A percentile compares a stretch with the other conserved stretches of the same genome.
Evolutionary conservation across 2,888 invertebrate genomes (phyloP).

Genomic region (Eledona agricola): DNA sequence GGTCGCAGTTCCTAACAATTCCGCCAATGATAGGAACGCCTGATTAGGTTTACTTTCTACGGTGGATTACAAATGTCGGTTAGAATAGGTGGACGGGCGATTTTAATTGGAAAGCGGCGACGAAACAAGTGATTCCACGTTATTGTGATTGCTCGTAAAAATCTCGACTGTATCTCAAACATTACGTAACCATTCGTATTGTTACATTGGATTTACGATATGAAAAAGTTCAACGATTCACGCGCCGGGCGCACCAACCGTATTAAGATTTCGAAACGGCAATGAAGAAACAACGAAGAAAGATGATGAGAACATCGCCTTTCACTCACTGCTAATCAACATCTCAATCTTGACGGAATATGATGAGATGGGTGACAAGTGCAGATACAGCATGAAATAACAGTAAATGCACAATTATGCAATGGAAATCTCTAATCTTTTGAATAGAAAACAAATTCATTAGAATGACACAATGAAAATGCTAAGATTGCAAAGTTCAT

Average conservation of each 20-base stretch:
- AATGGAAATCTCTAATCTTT: too few species aligned
- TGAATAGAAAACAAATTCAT: too few species aligned
- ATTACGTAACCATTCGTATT: slow-evolving; percentile 14
- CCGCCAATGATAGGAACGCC: slow-evolving; percentile 26
- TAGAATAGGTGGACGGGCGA: slow-evolving; percentile 1
- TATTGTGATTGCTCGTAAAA: neutral
- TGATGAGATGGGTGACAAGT: too few species aligned
- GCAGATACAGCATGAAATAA: too few species aligned
- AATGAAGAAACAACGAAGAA: slow-evolving; percentile 12
- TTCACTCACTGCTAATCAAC: slow-evolving; percentile 11
- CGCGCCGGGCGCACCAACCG: neutral
- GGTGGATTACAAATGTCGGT: slow-evolving; percentile 13
- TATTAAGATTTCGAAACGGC: slow-evolving; percentile 17
- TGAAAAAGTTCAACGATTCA: slow-evolving; percentile 7
- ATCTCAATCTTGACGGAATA: too few species aligned
- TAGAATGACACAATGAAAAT: too few species aligned
- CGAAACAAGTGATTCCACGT: neutral
- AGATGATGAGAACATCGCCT: slow-evolving; percentile 18
- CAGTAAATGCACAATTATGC: too few species aligned
- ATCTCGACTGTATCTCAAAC: neutral
- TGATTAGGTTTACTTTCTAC: slow-evolving; percentile 37
- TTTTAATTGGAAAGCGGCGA: slow-evolving; percentile 23
- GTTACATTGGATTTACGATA: slow-evolving; percentile 12
- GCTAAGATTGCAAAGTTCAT: too few species aligned
- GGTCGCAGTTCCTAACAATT: slow-evolving; percentile 30